Conservation (phyloP, 1,140 invertebrate genomes). For the Drosophila mauritiana region DNA sequence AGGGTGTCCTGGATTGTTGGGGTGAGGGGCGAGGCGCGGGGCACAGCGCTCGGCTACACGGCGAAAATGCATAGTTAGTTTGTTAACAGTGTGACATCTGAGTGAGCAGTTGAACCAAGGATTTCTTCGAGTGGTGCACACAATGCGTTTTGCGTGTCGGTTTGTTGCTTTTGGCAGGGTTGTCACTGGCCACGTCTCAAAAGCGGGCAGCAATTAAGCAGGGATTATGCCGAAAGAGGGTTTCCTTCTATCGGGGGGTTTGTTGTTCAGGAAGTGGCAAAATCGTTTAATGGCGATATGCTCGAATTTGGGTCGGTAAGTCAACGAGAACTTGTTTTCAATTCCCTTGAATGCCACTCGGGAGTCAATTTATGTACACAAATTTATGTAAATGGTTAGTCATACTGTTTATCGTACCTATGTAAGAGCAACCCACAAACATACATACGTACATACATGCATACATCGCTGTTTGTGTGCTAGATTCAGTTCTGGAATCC, state of each 20-base stretch:
- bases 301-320: slow-evolving; percentile 13
- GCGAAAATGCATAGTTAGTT: background rate
- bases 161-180: slow-evolving; percentile 37
- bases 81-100: too few relatives aligned
- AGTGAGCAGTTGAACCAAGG: background rate
- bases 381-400: slow-evolving; percentile 2
- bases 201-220: slow-evolving; percentile 59
- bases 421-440: background rate
- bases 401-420: background rate
- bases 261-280: slow-evolving; percentile 32
- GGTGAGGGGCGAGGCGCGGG: background rate
- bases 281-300: slow-evolving; percentile 38
- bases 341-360: background rate
- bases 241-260: slow-evolving; percentile 15
- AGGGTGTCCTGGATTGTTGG: background rate
- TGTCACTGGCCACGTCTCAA: slow-evolving; percentile 40
- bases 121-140: background rate
- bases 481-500: background rate
- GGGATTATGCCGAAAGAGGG: slow-evolving; percentile 49
- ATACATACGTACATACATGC: background rate
- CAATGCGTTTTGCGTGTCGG: slow-evolving; percentile 36
- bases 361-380: background rate
- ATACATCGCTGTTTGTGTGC: background rate
- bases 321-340: slow-evolving; percentile 12
- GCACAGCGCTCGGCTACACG: background rate